phyloP scores from a whole-genome alignment of 2,888 invertebrate genomes.

The Hylaea fasciaria region DNA sequence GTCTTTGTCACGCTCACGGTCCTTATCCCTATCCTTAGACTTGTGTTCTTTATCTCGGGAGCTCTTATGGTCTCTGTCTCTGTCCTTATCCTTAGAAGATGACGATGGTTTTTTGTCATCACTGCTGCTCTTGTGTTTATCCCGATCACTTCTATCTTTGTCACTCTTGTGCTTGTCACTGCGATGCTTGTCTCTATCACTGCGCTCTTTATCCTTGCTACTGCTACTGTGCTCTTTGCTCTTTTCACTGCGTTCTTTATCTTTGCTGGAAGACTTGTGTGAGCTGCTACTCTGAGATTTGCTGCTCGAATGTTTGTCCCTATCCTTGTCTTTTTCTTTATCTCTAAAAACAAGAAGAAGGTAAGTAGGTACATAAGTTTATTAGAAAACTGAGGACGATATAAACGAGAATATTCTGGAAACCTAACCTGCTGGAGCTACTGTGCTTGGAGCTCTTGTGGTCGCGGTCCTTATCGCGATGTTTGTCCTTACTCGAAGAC shows the following conservation, averaged over 20 bases:
- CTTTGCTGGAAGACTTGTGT: slow-evolving; percentile 82
- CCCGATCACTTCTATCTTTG: slow-evolving; percentile 59
- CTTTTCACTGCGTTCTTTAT: slow-evolving; percentile 76
- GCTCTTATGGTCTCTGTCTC: slow-evolving; percentile 57
- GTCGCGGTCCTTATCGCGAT: slow-evolving; percentile 87
- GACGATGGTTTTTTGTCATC: slow-evolving; percentile 66
- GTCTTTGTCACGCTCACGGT: slow-evolving; percentile 68
- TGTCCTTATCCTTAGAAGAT: slow-evolving; percentile 67
- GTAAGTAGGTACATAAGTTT: too few species aligned
- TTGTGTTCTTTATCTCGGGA: slow-evolving; percentile 80
- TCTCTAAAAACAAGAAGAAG: slow-evolving; percentile 57
- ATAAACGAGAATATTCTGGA: slow-evolving; percentile 67
- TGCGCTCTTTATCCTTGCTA: slow-evolving; percentile 60
- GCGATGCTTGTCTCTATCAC: slow-evolving; percentile 59
- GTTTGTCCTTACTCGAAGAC: slow-evolving; percentile 88
- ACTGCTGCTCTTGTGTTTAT: slow-evolving; percentile 64
- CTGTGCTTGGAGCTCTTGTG: slow-evolving; percentile 83
- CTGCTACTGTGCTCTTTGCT: slow-evolving; percentile 62
- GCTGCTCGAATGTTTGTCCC: slow-evolving; percentile 82
- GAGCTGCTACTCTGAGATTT: slow-evolving; percentile 84
- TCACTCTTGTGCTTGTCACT: slow-evolving; percentile 74
- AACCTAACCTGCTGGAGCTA: slow-evolving; percentile 79
- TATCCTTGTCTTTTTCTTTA: slow-evolving; percentile 85
- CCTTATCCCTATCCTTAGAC: slow-evolving; percentile 68
- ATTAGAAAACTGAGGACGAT: slow-evolving; percentile 27